Conservation (phyloP, 2,797 vertebrate genomes). For the Lagodon rhomboides region DNA sequence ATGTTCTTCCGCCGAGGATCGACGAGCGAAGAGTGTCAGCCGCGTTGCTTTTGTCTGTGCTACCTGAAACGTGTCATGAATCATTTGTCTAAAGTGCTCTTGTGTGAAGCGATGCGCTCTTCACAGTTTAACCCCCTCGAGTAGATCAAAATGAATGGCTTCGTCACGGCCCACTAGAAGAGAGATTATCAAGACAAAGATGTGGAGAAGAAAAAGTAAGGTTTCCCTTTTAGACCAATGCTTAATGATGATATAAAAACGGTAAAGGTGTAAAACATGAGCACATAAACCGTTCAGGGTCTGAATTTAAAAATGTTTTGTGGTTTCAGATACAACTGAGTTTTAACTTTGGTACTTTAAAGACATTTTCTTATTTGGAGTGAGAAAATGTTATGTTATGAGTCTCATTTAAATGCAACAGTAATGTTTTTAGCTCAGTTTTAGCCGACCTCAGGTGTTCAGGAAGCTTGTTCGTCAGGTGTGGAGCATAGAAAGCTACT, state of each 20-base stretch:
- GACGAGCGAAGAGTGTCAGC: not conserved
- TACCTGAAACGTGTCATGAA: slow-evolving; percentile 48
- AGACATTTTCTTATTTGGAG: too few species aligned
- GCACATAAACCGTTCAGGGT: too few species aligned
- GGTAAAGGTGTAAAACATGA: not conserved
- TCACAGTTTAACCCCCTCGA: slow-evolving; percentile 24
- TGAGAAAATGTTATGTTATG: too few species aligned
- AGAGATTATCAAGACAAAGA: not conserved
- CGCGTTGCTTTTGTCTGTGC: slow-evolving; percentile 29
- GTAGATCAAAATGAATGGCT: slow-evolving; percentile 17
- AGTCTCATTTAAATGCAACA: too few species aligned
- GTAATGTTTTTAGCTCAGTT: too few species aligned
- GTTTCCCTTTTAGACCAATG: not conserved
- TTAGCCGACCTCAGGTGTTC: too few species aligned
- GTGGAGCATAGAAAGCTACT: too few species aligned
- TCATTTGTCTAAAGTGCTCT: slow-evolving; percentile 39
- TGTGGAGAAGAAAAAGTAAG: not conserved
- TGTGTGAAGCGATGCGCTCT: slow-evolving; percentile 19
- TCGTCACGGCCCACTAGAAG: not conserved
- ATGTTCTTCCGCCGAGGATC: slow-evolving; percentile 26
- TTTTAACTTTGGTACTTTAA: too few species aligned
- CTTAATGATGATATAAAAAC: not conserved
- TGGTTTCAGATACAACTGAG: not conserved
- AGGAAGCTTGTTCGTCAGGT: too few species aligned
- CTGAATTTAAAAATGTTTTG: not conserved